Conservation (phyloP, 2,113 vertebrate genomes). For the Chaetops frenatus region DNA sequence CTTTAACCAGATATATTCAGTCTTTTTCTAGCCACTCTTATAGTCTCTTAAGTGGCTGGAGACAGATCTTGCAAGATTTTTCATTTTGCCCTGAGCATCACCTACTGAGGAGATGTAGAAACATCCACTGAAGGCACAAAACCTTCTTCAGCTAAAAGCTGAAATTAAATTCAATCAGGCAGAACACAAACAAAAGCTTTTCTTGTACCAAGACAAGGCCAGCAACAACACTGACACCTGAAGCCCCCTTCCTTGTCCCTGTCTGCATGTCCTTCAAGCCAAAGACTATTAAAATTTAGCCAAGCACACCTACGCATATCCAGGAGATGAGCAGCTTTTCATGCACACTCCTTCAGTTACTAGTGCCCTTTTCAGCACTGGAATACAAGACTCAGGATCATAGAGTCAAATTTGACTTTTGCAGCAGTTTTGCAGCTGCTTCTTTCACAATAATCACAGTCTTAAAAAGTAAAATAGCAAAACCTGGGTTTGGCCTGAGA, state of each 20-base stretch:
- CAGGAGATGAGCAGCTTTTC: neutral
- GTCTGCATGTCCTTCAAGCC: neutral
- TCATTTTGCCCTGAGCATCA: neutral
- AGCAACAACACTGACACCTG: neutral
- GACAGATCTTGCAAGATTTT: neutral
- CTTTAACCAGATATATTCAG: neutral
- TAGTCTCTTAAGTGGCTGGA: neutral
- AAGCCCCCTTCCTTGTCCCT: fast-evolving
- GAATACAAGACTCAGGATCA: neutral
- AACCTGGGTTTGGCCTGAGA: neutral
- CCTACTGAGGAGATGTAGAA: neutral
- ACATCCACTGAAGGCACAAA: neutral
- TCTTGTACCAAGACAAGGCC: neutral
- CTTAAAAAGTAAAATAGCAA: neutral
- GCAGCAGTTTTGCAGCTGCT: neutral
- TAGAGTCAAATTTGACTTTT: neutral
- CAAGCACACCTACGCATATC: neutral
- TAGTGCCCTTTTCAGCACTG: neutral
- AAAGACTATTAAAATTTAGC: neutral
- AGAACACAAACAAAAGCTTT: neutral
- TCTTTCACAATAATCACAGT: neutral
- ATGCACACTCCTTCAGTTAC: fast-evolving
- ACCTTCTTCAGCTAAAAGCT: neutral
- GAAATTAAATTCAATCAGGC: neutral
- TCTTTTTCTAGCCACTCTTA: neutral